These are phyloP conservation scores for Adelges cooleyi DNA, from an alignment of 1,140 invertebrate genomes.

Conservation along the genomic window DNA sequence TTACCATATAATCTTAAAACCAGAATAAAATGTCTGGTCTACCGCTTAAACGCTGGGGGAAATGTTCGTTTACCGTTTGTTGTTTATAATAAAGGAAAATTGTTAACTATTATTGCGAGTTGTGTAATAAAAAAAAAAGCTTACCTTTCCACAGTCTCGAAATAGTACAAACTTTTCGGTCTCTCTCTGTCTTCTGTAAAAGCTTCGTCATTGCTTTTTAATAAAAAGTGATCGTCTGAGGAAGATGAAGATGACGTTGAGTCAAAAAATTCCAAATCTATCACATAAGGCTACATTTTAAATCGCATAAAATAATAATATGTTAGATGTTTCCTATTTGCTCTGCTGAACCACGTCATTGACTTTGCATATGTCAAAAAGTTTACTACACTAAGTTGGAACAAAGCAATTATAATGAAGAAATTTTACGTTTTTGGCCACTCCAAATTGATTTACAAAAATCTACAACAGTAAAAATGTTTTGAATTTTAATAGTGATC, in stretches of 20 bases:
- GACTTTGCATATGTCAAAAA: neutral
- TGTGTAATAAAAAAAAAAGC: neutral
- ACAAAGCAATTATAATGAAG: neutral
- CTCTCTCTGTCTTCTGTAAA: neutral
- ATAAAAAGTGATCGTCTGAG: neutral
- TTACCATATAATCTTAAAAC: no score
- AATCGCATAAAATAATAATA: neutral
- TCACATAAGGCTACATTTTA: neutral
- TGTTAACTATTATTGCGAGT: neutral
- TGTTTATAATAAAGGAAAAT: neutral
- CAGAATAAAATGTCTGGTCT: no score
- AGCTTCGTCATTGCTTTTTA: neutral
- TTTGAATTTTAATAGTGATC: no score
- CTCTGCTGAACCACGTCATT: neutral
- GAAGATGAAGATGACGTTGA: neutral
- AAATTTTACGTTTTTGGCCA: no score
- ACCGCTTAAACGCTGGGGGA: neutral
- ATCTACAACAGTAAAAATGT: no score
- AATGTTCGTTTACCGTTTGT: neutral
- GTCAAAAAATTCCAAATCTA: neutral
- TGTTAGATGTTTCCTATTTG: neutral
- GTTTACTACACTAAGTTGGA: neutral
- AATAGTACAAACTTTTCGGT: slow-evolving; percentile 3
- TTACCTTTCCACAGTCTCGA: slow-evolving; percentile 6
- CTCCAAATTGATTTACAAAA: no score